Base-by-base conservation (phyloP, 2,797 vertebrate species). In the Anolis apletophallus region DNA sequence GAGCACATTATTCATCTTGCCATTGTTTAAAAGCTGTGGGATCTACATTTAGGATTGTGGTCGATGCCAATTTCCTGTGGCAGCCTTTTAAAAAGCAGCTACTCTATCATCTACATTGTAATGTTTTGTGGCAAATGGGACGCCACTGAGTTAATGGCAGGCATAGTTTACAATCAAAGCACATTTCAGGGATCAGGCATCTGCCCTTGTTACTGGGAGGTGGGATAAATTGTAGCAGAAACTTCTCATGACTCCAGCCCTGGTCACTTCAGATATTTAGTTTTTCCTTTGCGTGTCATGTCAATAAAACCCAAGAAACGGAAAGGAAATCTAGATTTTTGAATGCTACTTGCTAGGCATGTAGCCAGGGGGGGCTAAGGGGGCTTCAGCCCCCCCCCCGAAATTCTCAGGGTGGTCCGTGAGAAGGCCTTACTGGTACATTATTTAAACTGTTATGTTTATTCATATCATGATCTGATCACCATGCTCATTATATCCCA, bases 231-330 rank as follows among this genome's bases (percentile, higher is more conserved):
- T 88, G 76, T 50, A 67, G 81, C 78, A 90, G 91, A 92, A 94
- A 16, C 85, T 26, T 52, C 90, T 80, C 46, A 93, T 91, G 88
- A 80, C 89, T 92, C 85, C 92, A 91, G 87, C 89, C 80, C 90
- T 90, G 73, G 74, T 94, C 87, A 90, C 57, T 29, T 94, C 88
- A 87, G 69, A 83, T 50, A 91, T 87, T 92, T 81, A 94, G 93
- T 21, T 19, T n/a, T 17, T 29, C 91, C 87, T 81, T 59, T 86
- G 85, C 85, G 32, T 91, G 32, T 85, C 93, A 46, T 87, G 61
- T 89, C 83, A 91, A 84, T 94, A 95, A 91, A 93, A 86, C 83
- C 85, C 83, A 87, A 80, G 92, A 79, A 92, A 85, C 50, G 94
- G 91, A 90, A 88, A 93, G 85, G 79, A 94, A 94, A 92, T 59